Percentiles rank a stretch among this genome's conserved stretches.
Evolutionary conservation across 2,888 invertebrate species (phyloP).

Genomic region (Cheiracanthium punctorium): DNA sequence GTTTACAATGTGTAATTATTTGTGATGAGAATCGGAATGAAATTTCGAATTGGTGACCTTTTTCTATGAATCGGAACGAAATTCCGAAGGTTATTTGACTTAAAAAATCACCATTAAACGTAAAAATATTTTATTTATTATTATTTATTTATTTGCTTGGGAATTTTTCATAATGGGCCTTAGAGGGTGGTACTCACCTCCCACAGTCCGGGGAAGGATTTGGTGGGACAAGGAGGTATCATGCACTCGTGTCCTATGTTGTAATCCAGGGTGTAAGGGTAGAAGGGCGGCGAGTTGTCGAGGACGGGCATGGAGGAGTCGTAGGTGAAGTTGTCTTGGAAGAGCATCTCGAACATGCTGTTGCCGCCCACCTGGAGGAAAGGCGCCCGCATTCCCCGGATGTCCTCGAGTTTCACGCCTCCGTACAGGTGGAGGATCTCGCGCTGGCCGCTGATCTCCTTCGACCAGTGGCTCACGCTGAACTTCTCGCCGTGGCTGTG

Average conservation of each 20-base stretch:
- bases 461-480: conserved; percentile 95
- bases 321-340: conserved; percentile 95
- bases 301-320: conserved; percentile 97
- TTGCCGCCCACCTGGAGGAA: conserved; percentile 95
- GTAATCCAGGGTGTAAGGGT: conserved; percentile 97
- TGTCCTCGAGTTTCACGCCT: conserved; percentile 90
- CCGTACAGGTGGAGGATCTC: conserved; percentile 90
- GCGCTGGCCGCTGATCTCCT: conserved; percentile 94
- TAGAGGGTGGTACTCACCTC: conserved; percentile 61
- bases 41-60: no score
- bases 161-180: no score
- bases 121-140: no score
- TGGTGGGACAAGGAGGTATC: conserved; percentile 95
- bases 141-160: no score
- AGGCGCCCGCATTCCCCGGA: conserved; percentile 96
- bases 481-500: conserved; percentile 97
- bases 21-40: no score
- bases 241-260: conserved; percentile 96
- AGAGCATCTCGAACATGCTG: conserved; percentile 97
- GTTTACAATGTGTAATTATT: no score
- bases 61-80: no score
- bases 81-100: no score
- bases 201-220: conserved; percentile 85
- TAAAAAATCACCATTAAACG: no score
- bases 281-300: conserved; percentile 93